Conservation (phyloP, 2,888 invertebrate genomes). For the Sesamia inferens region DNA sequence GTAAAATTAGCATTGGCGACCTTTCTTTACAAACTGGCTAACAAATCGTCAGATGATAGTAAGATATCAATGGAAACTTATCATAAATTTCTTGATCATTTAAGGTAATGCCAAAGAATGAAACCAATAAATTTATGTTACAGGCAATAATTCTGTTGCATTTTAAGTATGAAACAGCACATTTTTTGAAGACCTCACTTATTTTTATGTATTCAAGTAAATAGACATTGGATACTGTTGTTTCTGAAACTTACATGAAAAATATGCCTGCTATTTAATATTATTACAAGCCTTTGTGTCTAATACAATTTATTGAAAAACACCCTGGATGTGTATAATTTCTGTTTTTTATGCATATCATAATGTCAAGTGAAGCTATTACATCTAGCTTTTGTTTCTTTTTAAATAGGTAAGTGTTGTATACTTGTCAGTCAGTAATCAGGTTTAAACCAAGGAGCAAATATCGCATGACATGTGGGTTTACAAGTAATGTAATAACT, state of each 20-base stretch:
- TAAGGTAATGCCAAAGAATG: conserved; percentile 1
- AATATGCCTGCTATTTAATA: background rate
- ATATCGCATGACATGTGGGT: conserved; percentile 35
- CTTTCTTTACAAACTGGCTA: conserved; percentile 40
- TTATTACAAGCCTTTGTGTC: background rate
- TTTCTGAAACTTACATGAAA: background rate
- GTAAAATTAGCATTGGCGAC: conserved; percentile 35
- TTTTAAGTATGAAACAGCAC: background rate
- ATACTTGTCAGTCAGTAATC: conserved; percentile 31
- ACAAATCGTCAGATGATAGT: conserved; percentile 19
- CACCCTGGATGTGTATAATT: background rate
- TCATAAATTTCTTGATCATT: background rate
- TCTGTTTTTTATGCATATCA: conserved; percentile 10
- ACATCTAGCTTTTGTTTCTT: conserved; percentile 41
- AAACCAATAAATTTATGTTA: background rate
- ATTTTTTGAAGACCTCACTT: background rate
- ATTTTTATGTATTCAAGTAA: conserved; percentile 3
- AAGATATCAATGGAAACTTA: conserved; percentile 15
- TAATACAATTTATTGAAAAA: conserved; percentile 1
- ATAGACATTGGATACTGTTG: background rate
- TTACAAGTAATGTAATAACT: conserved; percentile 16
- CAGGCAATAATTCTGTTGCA: background rate
- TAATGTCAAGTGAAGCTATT: conserved; percentile 23
- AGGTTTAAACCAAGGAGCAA: conserved; percentile 35
- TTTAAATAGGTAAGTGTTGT: conserved; percentile 17